Percentiles rank a stretch among this genome's conserved stretches.
These are phyloP conservation scores for Callithrix jacchus DNA, from an alignment of 2,113 vertebrate genomes.

Conservation along the genomic window DNA sequence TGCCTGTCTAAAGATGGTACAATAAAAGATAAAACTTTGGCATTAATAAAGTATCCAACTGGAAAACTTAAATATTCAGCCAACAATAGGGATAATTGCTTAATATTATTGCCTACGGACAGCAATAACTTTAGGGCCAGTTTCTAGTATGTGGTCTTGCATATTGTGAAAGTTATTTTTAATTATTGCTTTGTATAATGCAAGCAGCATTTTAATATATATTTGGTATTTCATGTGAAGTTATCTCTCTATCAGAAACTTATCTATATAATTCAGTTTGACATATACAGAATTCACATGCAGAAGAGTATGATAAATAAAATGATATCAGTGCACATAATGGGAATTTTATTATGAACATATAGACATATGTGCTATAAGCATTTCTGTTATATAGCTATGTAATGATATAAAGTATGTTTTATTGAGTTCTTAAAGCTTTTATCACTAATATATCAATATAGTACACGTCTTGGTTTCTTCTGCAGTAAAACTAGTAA, in stretches of 20 bases:
- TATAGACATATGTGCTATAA: neutral
- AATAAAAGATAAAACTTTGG: neutral
- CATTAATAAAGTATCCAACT: neutral
- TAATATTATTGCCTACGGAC: neutral
- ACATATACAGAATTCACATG: neutral
- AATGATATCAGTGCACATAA: neutral
- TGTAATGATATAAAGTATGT: neutral
- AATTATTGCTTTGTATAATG: neutral
- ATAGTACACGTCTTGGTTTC: neutral
- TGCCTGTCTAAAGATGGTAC: neutral
- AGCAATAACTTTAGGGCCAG: neutral
- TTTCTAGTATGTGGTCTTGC: neutral
- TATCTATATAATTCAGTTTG: neutral
- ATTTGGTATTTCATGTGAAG: neutral
- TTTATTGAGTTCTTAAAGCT: neutral
- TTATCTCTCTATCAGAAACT: neutral
- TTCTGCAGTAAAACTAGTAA: conserved; percentile 38
- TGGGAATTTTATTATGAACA: neutral
- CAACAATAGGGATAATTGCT: neutral
- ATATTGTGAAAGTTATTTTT: neutral
- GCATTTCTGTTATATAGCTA: neutral
- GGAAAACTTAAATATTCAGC: neutral
- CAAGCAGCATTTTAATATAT: neutral
- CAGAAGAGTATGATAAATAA: neutral
- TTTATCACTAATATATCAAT: neutral